Evolutionary conservation across 2,113 vertebrate species (phyloP).

Genomic region (Aplodontia rufa): DNA sequence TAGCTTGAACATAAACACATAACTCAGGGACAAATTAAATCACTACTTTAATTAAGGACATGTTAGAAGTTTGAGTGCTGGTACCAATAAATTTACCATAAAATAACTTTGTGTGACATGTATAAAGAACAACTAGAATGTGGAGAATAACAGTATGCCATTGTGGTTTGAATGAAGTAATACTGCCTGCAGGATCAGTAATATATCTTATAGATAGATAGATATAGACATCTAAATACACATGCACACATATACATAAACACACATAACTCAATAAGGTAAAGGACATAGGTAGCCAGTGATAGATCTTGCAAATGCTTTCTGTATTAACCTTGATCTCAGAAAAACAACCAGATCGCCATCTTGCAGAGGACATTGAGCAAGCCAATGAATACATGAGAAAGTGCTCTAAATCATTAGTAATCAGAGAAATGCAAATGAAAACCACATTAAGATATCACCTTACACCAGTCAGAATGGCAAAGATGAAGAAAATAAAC

Average conservation of each 20-base stretch:
- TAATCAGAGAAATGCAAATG: no score
- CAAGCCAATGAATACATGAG: no score
- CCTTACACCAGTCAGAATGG: no score
- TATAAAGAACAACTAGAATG: background rate
- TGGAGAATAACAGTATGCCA: background rate
- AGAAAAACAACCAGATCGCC: no score
- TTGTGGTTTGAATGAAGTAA: background rate
- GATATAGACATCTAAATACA: background rate
- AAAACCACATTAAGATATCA: no score
- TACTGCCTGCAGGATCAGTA: background rate
- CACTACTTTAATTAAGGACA: background rate
- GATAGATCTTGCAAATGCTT: background rate
- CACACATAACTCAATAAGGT: background rate
- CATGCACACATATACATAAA: background rate
- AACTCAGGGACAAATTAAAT: background rate
- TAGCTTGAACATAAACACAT: background rate
- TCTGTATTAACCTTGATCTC: background rate
- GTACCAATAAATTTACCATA: background rate
- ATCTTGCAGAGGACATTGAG: no score
- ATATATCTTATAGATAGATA: no score
- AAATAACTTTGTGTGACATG: background rate
- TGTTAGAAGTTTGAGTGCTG: background rate
- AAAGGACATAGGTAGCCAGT: background rate
- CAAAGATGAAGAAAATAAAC: no score
- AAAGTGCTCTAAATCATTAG: no score